Evolutionary conservation across 2,888 invertebrate genomes (phyloP).

Genomic region (Melangyna quadrimaculata): DNA sequence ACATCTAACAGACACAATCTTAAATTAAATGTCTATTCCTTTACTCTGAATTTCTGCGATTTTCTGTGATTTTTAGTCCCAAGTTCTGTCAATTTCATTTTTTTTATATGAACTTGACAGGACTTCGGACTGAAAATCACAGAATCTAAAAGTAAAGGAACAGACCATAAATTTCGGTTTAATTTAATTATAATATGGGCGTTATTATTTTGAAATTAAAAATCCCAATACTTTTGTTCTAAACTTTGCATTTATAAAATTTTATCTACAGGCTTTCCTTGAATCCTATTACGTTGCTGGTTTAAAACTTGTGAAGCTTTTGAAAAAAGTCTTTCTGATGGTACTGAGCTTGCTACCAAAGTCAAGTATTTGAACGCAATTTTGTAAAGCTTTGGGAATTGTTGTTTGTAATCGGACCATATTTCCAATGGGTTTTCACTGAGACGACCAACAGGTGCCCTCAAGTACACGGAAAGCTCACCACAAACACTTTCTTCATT

Average conservation of each 20-base stretch:
- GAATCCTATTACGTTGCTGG: conserved; percentile 24
- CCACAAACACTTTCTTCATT: too few species aligned
- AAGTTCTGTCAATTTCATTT: neutral
- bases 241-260: conserved; percentile 4
- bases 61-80: too few species aligned
- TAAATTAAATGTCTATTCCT: too few species aligned
- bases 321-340: conserved; percentile 43
- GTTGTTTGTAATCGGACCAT: neutral
- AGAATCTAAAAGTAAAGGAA: conserved; percentile 24
- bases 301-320: conserved; percentile 47
- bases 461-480: too few species aligned
- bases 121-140: neutral
- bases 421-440: neutral
- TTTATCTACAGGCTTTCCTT: conserved; percentile 5
- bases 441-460: neutral
- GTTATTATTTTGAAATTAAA: neutral
- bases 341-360: conserved; percentile 27
- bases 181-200: too few species aligned
- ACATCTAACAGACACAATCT: neutral
- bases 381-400: conserved; percentile 50
- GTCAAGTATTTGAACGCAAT: conserved; percentile 50
- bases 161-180: too few species aligned
- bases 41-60: too few species aligned
- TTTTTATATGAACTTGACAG: neutral
- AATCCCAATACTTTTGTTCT: neutral